Base-by-base conservation (phyloP, 2,888 invertebrate species). In the Folsomia candida region DNA sequence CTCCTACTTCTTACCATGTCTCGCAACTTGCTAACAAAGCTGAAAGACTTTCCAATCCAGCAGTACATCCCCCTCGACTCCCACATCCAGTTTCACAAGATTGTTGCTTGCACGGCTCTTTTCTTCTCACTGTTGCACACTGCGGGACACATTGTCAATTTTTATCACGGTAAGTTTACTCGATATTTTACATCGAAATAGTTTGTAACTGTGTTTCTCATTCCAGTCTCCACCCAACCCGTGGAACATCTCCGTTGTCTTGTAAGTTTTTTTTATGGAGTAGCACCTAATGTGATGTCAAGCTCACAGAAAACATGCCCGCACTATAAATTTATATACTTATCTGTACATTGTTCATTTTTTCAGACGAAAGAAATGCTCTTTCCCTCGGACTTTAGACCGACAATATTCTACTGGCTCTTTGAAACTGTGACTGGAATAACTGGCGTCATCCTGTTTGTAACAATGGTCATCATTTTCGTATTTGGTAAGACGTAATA, bases 31-130 rank as follows among this genome's bases (percentile, higher is more conserved):
- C 85, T 97, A 71, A 97, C 97, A 0, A 94, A 95, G 82, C 85
- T 97, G 3, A 93, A 97, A 84, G 95, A 96, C 82, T 94, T 94
- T 81, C 91, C 94, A 61, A 89, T 96, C 67, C 95, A 95, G 80
- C 94, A 96, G 81, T 96, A 94, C 83, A 83, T 86, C 59, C 96
- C 96, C 0, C 83, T 96, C 25, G 97, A 97, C 83, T 92, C 96
- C 0, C 94, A 97, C 81, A 95, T 97, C 68, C 95, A 94, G 81
- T 97, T 97, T 83, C 97, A 97, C 84, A 97, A 97, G 85, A 95
- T 97, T 68, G 94, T 94, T 0, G 97, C 97, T 0, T 92, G 94
- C 80, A 97, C 97, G 0, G 96, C 94, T 0, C 85, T 95, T 0
- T 94, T 97, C 84, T 97, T 97, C 84, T 93, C 95, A 0, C 85